Percentiles rank a stretch among this genome's conserved stretches.
These are phyloP conservation scores for Macrobrachium rosenbergii DNA, from an alignment of 1,140 invertebrate genomes.

Conservation along the genomic window DNA sequence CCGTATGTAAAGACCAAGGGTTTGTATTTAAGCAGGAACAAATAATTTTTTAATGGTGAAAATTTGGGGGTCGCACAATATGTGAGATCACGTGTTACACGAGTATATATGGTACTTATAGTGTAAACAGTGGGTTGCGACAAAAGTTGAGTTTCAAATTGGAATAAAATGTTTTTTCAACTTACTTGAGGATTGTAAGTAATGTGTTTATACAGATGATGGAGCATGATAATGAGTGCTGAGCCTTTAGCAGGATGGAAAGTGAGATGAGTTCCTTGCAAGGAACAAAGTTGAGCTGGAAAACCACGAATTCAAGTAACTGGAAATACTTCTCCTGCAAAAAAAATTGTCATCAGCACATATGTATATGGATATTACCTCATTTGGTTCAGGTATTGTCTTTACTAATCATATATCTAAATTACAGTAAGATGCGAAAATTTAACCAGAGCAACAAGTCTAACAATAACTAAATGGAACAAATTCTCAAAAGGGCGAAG, in stretches of 20 bases:
- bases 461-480: too few relatives aligned
- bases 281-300: constrained; percentile 97
- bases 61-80: too few relatives aligned
- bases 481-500: too few relatives aligned
- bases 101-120: too few relatives aligned
- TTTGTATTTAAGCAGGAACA: too few relatives aligned
- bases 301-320: constrained; percentile 95
- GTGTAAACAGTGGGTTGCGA: too few relatives aligned
- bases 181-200: constrained; percentile 85
- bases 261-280: constrained; percentile 98
- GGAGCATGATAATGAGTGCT: constrained; percentile 75
- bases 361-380: background rate
- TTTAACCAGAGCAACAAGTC: too few relatives aligned
- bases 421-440: too few relatives aligned
- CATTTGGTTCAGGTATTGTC: background rate
- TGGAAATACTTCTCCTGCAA: constrained; percentile 92
- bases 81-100: too few relatives aligned
- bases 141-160: too few relatives aligned
- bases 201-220: constrained; percentile 74
- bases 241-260: constrained; percentile 90
- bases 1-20: too few relatives aligned
- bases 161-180: background rate
- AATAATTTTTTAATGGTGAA: too few relatives aligned
- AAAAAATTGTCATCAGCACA: constrained; percentile 15
- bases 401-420: background rate